These are phyloP conservation scores for Cylindroiulus punctatus DNA, from an alignment of 2,888 invertebrate species.

Conservation along the genomic window DNA sequence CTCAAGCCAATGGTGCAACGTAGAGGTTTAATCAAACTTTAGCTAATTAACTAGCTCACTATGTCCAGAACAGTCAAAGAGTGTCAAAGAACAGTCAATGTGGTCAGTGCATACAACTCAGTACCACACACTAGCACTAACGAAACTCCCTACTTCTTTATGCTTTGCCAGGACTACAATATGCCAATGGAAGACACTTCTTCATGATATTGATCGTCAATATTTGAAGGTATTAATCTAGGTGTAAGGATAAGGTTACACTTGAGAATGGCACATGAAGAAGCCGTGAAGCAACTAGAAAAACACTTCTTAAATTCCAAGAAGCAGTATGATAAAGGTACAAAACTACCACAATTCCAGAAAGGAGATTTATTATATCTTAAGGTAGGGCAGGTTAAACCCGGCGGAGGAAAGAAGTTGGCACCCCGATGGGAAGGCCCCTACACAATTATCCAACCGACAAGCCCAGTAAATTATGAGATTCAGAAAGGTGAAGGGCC, in stretches of 20 bases:
- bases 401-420: neutral
- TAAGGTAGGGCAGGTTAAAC: neutral
- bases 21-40: constrained; percentile 61
- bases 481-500: neutral
- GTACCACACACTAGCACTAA: constrained; percentile 54
- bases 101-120: constrained; percentile 60
- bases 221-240: too few relatives aligned
- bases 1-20: constrained; percentile 43
- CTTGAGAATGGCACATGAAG: neutral
- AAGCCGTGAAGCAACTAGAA: neutral
- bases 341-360: neutral
- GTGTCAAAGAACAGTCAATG: constrained; percentile 54
- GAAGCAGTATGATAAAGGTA: neutral
- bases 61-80: constrained; percentile 59
- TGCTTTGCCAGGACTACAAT: too few relatives aligned
- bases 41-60: constrained; percentile 60
- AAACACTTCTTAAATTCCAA: neutral
- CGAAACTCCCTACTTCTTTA: too few relatives aligned
- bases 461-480: neutral
- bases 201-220: too few relatives aligned
- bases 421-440: neutral
- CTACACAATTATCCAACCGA: neutral
- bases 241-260: neutral
- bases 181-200: too few relatives aligned
- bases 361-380: neutral